Conservation (phyloP, 1,140 invertebrate genomes). For the Diprion similis region DNA sequence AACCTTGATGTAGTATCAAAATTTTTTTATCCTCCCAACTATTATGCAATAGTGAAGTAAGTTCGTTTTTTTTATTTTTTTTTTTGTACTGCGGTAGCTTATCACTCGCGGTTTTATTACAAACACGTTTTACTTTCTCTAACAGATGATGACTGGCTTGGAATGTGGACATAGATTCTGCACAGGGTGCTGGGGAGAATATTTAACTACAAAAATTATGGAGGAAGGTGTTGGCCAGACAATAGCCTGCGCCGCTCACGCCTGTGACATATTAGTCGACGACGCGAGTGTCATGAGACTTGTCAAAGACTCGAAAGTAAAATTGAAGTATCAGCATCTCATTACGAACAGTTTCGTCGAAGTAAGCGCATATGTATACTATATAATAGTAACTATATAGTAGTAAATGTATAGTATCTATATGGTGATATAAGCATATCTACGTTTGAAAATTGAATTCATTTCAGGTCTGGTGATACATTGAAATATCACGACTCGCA, state of each 20-base stretch:
- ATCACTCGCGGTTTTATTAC: slow-evolving; percentile 18
- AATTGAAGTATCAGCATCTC: slow-evolving; percentile 96
- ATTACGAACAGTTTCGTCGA: slow-evolving; percentile 99
- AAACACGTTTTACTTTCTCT: slow-evolving; percentile 49
- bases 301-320: slow-evolving; percentile 90
- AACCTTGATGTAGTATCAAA: too few relatives aligned
- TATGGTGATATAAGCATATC: too few relatives aligned
- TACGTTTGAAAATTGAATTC: too few relatives aligned
- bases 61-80: neutral
- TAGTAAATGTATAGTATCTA: too few relatives aligned
- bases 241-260: slow-evolving; percentile 93
- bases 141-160: slow-evolving; percentile 92
- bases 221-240: slow-evolving; percentile 96
- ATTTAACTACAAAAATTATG: slow-evolving; percentile 98
- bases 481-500: too few relatives aligned
- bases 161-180: slow-evolving; percentile 98
- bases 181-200: slow-evolving; percentile 93
- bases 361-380: slow-evolving; percentile 62
- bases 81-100: slow-evolving; percentile 12
- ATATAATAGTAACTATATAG: too few relatives aligned
- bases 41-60: too few relatives aligned
- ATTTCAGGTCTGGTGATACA: too few relatives aligned
- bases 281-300: slow-evolving; percentile 95
- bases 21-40: too few relatives aligned
- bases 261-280: slow-evolving; percentile 94